Evolutionary conservation across 2,113 vertebrate genomes (phyloP).

Genomic region (Muscicapa adusta): DNA sequence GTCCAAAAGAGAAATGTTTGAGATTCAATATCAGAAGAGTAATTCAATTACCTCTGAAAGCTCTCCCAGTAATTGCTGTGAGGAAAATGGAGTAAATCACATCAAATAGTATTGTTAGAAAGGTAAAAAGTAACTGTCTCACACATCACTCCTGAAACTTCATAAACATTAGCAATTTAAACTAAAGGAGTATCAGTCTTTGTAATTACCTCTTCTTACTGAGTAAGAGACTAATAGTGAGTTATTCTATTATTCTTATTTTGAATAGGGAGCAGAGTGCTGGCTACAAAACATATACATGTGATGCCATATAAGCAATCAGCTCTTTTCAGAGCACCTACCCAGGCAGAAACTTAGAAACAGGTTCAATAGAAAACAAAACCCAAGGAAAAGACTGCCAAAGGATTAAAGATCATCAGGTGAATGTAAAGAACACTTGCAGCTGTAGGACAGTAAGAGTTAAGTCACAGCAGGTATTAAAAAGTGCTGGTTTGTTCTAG

Average conservation of each 20-base stretch:
- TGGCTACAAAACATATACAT: not conserved
- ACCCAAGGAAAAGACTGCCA: not conserved
- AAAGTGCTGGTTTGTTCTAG: not conserved
- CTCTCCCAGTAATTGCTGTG: constrained; percentile 94
- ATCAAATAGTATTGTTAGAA: constrained; percentile 45
- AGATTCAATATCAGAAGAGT: constrained; percentile 16
- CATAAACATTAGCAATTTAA: not conserved
- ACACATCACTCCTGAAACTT: not conserved
- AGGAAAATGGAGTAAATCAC: constrained; percentile 65
- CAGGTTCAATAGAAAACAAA: not conserved
- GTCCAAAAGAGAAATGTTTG: not conserved
- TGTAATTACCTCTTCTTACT: not conserved
- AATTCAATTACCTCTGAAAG: constrained; percentile 90
- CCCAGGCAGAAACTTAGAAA: not conserved
- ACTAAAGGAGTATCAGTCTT: not conserved
- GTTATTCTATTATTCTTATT: not conserved
- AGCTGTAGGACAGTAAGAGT: not conserved
- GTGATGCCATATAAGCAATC: not conserved
- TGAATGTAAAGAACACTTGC: not conserved
- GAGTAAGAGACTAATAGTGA: not conserved
- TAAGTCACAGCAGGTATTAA: not conserved
- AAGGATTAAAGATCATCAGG: not conserved
- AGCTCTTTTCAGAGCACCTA: not conserved
- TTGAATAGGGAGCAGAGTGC: not conserved
- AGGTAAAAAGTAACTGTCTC: not conserved